A percentile compares a stretch with the other conserved stretches of the same genome.
These are phyloP conservation scores for Ptychoptera albimana DNA, from an alignment of 2,888 invertebrate species.

Conservation along the genomic window DNA sequence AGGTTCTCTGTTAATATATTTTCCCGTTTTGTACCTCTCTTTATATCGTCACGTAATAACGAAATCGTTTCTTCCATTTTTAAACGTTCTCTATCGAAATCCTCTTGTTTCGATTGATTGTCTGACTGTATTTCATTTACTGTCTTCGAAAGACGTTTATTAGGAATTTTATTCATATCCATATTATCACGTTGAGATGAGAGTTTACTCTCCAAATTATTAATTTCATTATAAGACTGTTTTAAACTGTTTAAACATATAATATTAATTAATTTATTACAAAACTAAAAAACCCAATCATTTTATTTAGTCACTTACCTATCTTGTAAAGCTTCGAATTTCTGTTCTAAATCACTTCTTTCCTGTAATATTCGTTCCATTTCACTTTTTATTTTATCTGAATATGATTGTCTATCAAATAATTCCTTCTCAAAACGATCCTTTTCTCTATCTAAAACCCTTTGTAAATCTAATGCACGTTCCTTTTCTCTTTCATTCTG, in stretches of 20 bases:
- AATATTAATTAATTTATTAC: not conserved
- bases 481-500: constrained; percentile 37
- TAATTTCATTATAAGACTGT: constrained; percentile 29
- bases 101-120: constrained; percentile 22
- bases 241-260: constrained; percentile 20
- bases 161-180: too few species aligned
- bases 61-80: constrained; percentile 19
- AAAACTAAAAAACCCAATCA: not conserved
- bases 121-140: constrained; percentile 19
- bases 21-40: constrained; percentile 26
- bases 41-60: constrained; percentile 24
- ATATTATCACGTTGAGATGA: constrained; percentile 15
- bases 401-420: constrained; percentile 27
- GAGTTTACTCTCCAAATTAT: constrained; percentile 33
- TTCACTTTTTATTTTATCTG: constrained; percentile 27
- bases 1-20: constrained; percentile 25
- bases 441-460: constrained; percentile 29
- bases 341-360: constrained; percentile 23
- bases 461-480: constrained; percentile 31
- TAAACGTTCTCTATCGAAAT: constrained; percentile 20
- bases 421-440: constrained; percentile 28
- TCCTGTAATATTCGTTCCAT: constrained; percentile 27
- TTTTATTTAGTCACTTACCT: constrained; percentile 9
- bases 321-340: constrained; percentile 26
- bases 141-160: too few species aligned